Percentiles rank a stretch among this genome's conserved stretches.
These are phyloP conservation scores for Pantherophis guttatus DNA, from an alignment of 2,113 vertebrate genomes.

Conservation along the genomic window DNA sequence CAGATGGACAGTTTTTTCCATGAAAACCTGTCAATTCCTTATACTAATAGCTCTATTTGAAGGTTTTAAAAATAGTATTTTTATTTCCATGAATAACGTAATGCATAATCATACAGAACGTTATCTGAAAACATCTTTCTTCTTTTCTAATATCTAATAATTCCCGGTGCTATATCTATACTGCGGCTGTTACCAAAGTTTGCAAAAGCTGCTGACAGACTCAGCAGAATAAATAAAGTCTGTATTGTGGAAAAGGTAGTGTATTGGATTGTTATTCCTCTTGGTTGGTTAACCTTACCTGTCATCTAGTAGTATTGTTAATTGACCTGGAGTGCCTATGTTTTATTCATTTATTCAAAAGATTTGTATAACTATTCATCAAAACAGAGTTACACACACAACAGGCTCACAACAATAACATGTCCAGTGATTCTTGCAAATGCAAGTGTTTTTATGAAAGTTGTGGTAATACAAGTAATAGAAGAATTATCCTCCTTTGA, in stretches of 20 bases:
- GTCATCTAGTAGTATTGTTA: neutral
- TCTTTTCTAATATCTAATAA: neutral
- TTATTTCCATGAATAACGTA: slow-evolving; percentile 26
- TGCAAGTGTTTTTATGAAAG: neutral
- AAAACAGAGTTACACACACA: neutral
- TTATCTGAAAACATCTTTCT: neutral
- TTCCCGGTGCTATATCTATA: neutral
- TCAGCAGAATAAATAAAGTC: neutral
- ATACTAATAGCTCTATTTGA: slow-evolving; percentile 44
- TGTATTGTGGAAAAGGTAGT: neutral
- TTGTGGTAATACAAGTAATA: neutral
- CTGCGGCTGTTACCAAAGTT: neutral
- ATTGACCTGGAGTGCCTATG: neutral
- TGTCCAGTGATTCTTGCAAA: neutral
- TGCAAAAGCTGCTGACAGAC: neutral
- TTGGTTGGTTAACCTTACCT: neutral
- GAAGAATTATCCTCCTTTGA: neutral
- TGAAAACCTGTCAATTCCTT: slow-evolving; percentile 38
- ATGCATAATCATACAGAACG: neutral
- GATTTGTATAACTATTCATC: neutral
- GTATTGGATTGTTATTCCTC: neutral
- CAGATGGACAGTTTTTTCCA: slow-evolving; percentile 50
- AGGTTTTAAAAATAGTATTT: slow-evolving; percentile 44
- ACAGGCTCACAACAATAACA: neutral
- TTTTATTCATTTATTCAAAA: neutral